Percentiles rank a stretch among this genome's conserved stretches.
phyloP scores from a whole-genome alignment of 2,888 invertebrate species.

The Oscheius sp. region DNA sequence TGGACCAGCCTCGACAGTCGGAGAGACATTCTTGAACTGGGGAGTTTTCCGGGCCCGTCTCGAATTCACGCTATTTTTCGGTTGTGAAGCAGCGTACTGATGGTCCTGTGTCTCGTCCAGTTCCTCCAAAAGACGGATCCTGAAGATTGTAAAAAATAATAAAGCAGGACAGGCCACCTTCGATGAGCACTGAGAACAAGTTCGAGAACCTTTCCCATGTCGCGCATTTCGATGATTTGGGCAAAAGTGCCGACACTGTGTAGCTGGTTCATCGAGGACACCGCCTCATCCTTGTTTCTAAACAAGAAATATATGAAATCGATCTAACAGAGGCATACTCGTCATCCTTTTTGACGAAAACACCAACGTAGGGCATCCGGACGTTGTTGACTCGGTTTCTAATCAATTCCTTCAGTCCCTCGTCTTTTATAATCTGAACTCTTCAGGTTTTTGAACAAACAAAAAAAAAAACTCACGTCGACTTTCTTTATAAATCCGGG shows the following conservation, averaged over 20 bases:
- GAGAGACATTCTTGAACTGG: no score
- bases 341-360: constrained; percentile 92
- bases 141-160: neutral
- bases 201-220: constrained; percentile 83
- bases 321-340: constrained; percentile 77
- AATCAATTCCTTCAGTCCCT: constrained; percentile 87
- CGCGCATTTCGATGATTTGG: constrained; percentile 91
- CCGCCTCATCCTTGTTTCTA: constrained; percentile 73
- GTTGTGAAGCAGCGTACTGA: constrained; percentile 11
- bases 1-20: neutral
- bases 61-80: constrained; percentile 28
- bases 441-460: constrained; percentile 2
- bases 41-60: constrained; percentile 12
- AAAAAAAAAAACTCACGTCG: constrained; percentile 80
- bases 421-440: constrained; percentile 83
- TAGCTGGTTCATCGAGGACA: constrained; percentile 86
- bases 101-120: constrained; percentile 29
- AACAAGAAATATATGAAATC: neutral
- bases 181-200: constrained; percentile 86
- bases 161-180: constrained; percentile 75
- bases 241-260: constrained; percentile 92
- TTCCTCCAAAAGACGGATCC: constrained; percentile 35
- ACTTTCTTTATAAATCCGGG: constrained; percentile 97
- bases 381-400: constrained; percentile 88
- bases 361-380: constrained; percentile 95